Evolutionary conservation across 2,797 vertebrate species (phyloP), one percentile per base, ranked within the genome.

Genomic region (Buphagus erythrorhynchus): DNA sequence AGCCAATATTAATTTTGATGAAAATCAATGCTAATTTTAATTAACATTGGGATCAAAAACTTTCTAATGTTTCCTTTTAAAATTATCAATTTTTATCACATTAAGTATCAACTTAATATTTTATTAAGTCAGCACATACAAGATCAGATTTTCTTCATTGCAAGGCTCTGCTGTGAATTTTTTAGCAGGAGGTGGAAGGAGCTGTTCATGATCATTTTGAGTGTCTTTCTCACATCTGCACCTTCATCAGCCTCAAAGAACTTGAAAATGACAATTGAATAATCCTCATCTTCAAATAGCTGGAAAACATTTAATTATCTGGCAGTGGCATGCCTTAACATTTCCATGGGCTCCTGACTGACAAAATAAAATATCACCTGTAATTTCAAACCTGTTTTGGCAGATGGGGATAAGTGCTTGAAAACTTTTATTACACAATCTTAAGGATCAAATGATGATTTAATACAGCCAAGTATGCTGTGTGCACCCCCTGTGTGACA

Each of bases 321-420:
- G 5, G 4, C 31, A 3, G 40, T 89, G 93, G 54, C 96, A 67
- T 87, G 96, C 84, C 96, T 85, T 91, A 59, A 92, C 96, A 92
- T 80, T 87, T 87, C 95, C 96, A 85, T 19, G 59, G 95, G 45
- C 93, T 95, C 61, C 87, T 88, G 91, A 83, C 90, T 96, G 95
- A 96, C 95, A 95, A 91, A 95, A 92, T 96, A 92, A 97, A 96
- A 95, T 95, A 97, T 94, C 94, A 93, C 95, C 96, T 88, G 91
- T 89, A 92, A 96, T 95, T 96, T 92, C 80, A 95, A 95, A 96
- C 95, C 91, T 95, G 93, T 96, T 95, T 92, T 94, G 95, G 93
- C 94, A 95, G 94, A 93, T 35, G 91, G 71, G 78, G 84, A 82
- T 68, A 87, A 96, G 84, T 16, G 65, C 57, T 82, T 95, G 93